phyloP scores from a whole-genome alignment of 2,888 invertebrate genomes.

The Cyclophora albipunctata region DNA sequence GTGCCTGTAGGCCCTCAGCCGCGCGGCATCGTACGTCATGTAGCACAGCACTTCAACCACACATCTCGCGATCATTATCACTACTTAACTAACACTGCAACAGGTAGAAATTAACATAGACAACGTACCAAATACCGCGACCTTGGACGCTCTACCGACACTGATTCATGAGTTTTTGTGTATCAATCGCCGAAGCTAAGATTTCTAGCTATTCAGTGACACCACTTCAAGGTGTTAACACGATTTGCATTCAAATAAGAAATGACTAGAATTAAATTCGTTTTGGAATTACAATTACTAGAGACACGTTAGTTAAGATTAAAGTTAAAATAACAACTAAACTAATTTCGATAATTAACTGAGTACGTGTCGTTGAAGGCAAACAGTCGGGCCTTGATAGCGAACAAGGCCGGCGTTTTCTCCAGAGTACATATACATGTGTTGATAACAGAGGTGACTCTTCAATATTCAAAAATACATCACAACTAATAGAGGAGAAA shows the following conservation, averaged over 20 bases:
- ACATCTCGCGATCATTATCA: conserved; percentile 38
- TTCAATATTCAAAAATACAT: no score
- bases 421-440: no score
- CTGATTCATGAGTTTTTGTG: conserved; percentile 48
- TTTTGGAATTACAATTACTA: no score
- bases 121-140: conserved; percentile 30
- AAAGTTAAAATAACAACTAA: conserved; percentile 15
- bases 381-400: not conserved
- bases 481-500: no score
- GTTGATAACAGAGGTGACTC: not conserved
- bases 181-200: conserved; percentile 15
- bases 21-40: conserved; percentile 36
- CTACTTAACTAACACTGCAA: conserved; percentile 18
- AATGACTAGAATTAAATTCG: no score
- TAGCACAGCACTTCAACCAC: conserved; percentile 43
- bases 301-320: conserved; percentile 15
- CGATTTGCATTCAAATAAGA: no score
- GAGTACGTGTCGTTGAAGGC: conserved; percentile 10
- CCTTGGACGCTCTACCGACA: conserved; percentile 40
- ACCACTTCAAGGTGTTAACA: no score
- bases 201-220: no score
- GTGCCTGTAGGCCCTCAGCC: conserved; percentile 25
- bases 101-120: conserved; percentile 19
- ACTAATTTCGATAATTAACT: conserved; percentile 14
- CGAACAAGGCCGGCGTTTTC: no score